Percentiles rank a stretch among this genome's conserved stretches.
Conservation (phyloP, 2,113 vertebrate species). For the Canis aureus region DNA sequence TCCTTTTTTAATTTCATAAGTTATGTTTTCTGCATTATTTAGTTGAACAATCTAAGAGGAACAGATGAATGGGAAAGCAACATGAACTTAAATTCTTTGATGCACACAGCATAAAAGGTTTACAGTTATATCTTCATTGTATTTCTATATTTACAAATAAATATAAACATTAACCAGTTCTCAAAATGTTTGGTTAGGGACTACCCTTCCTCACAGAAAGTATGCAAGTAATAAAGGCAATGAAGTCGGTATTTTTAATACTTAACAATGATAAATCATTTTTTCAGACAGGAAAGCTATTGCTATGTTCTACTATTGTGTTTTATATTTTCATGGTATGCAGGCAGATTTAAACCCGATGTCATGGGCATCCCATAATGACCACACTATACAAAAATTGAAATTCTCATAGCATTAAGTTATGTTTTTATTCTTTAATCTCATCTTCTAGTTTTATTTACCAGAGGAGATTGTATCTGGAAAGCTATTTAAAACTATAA, state of each 20-base stretch:
- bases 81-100: not conserved
- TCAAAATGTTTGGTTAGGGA: slow-evolving; percentile 14
- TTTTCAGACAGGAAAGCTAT: not conserved
- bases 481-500: slow-evolving; percentile 69
- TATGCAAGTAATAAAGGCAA: not conserved
- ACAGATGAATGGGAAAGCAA: not conserved
- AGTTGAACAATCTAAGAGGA: not conserved
- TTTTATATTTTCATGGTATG: not conserved
- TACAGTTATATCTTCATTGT: not conserved
- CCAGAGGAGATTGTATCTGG: slow-evolving; percentile 27
- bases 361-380: not conserved
- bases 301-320: not conserved
- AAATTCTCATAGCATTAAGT: not conserved
- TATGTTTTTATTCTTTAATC: not conserved
- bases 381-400: not conserved
- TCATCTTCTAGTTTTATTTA: slow-evolving; percentile 51
- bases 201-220: not conserved
- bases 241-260: slow-evolving; percentile 5
- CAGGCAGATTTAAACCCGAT: not conserved
- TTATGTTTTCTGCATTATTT: not conserved
- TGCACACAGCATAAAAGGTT: not conserved
- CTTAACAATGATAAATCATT: not conserved
- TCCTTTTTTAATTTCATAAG: slow-evolving; percentile 27
- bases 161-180: slow-evolving; percentile 18
- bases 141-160: slow-evolving; percentile 23